A percentile compares a stretch with the other conserved stretches of the same genome.
phyloP scores from a whole-genome alignment of 2,888 invertebrate genomes.

The Hololepta plana region DNA sequence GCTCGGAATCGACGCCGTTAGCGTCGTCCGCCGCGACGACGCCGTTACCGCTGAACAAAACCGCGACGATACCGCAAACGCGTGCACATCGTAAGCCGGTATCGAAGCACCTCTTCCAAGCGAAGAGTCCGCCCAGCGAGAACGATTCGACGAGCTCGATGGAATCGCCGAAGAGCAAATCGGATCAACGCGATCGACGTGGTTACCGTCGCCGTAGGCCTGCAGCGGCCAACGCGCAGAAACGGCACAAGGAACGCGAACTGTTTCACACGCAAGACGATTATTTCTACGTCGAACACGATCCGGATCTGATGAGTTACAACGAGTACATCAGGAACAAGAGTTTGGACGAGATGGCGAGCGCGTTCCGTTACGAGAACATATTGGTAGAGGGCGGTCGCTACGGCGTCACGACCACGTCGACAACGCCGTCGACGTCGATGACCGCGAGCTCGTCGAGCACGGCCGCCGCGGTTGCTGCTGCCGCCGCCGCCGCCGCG shows the following conservation, averaged over 20 bases:
- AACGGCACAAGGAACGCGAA: conserved; percentile 29
- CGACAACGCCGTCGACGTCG: too few species aligned
- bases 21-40: conserved; percentile 34
- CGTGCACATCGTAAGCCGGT: conserved; percentile 29
- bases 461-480: too few species aligned
- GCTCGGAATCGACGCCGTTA: conserved; percentile 57
- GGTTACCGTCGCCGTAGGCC: conserved; percentile 52
- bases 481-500: conserved; percentile 13
- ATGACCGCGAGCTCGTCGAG: too few species aligned
- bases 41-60: conserved; percentile 44
- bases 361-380: conserved; percentile 20
- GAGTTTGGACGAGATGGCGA: conserved; percentile 23
- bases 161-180: conserved; percentile 40
- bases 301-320: conserved; percentile 20
- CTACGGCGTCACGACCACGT: too few species aligned
- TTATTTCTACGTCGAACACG: conserved; percentile 22
- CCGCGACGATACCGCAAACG: conserved; percentile 27
- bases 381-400: conserved; percentile 15
- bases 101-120: conserved; percentile 34
- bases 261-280: conserved; percentile 21
- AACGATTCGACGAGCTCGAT: conserved; percentile 59
- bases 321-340: conserved; percentile 21
- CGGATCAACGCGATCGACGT: conserved; percentile 32
- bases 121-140: conserved; percentile 55
- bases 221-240: conserved; percentile 35